Base-by-base conservation (phyloP, 1,140 invertebrate genomes). In the Ceratoteleas bidentatus region DNA sequence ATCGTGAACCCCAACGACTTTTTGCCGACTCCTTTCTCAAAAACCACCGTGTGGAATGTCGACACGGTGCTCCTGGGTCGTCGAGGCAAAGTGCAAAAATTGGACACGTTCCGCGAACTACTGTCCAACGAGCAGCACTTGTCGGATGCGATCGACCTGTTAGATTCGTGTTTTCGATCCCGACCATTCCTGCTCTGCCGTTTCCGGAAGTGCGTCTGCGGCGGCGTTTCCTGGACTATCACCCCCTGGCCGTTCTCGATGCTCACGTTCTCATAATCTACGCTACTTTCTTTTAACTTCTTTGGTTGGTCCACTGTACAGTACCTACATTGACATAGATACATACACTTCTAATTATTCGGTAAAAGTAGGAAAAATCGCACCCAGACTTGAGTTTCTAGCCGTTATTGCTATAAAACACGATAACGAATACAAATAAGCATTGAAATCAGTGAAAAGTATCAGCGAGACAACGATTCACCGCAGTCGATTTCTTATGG, bases 1-100 rank as follows among this genome's bases (percentile, higher is more conserved):
- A 98, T 97, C 53, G 96, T 97, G 86, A 98, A 98, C 6, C 97
- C 96, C 2, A 98, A 91, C 0, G 96, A 96, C 88, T 97, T 97
- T 84, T 96, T 95, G 4, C 95, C 95, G 2, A 94, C 93, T 4
- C 96, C 96, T 88, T 98, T 98, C 84, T 96, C 93, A 83, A 97
- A 96, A 0, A 95, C 94, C 0, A 97, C 94, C 0, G 94, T 96
- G 81, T 95, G 93, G 76, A 96, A 95, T 0, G 94, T 94, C 15
- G 94, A 93, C 5, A 94, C 91, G 0, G 94, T 92, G 2, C 93
- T 95, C 58, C 94, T 91, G 0, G 95, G 95, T 85, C 94, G 92
- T 72, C 95, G 89, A 2, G 95, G 95, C 10, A 96, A 86, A 2
- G 95, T 95, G 83, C 94, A 95, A 80, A 95, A 96, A 80, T 94